A percentile compares a stretch with the other conserved stretches of the same genome.
Conservation (phyloP, 2,797 vertebrate species). For the Diplodus puntazzo region DNA sequence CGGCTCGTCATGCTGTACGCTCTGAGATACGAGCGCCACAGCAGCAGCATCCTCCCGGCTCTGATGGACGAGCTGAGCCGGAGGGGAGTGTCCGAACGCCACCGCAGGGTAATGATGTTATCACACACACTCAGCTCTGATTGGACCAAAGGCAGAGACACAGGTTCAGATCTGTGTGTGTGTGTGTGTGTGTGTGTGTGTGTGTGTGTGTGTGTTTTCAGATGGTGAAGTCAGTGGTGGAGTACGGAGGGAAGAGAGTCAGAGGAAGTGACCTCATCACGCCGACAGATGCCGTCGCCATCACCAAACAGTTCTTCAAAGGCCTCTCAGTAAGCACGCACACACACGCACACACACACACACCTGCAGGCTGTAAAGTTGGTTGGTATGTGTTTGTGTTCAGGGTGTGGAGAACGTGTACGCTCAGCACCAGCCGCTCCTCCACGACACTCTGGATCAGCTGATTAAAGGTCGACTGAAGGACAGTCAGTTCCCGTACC, state of each 20-base stretch:
- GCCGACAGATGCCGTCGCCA: conserved; percentile 94
- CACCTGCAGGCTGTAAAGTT: not conserved
- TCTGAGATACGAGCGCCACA: conserved; percentile 93
- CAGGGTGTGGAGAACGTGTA: conserved; percentile 97
- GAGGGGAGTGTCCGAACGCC: conserved; percentile 88
- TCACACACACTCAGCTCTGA: not conserved
- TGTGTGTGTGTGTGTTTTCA: conserved; percentile 59
- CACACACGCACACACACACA: conserved; percentile 6
- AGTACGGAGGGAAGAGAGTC: conserved; percentile 94
- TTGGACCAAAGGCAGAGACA: not conserved
- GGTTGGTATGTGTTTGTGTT: conserved; percentile 14
- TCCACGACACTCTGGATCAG: conserved; percentile 95
- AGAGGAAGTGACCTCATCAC: conserved; percentile 95
- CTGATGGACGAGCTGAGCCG: conserved; percentile 89
- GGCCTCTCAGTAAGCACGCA: conserved; percentile 91
- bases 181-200: too few relatives aligned
- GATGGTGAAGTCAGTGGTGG: conserved; percentile 92
- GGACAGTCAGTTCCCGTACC: conserved; percentile 95
- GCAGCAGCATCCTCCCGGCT: conserved; percentile 88
- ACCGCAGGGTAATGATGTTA: conserved; percentile 77
- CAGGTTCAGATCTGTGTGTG: too few relatives aligned
- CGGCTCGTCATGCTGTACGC: conserved; percentile 96
- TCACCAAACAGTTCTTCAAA: conserved; percentile 99
- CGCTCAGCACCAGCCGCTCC: conserved; percentile 94
- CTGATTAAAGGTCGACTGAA: conserved; percentile 96